A percentile compares a stretch with the other conserved stretches of the same genome.
These are phyloP conservation scores for Leptodactylus fallax DNA, from an alignment of 2,797 vertebrate genomes.

Conservation along the genomic window DNA sequence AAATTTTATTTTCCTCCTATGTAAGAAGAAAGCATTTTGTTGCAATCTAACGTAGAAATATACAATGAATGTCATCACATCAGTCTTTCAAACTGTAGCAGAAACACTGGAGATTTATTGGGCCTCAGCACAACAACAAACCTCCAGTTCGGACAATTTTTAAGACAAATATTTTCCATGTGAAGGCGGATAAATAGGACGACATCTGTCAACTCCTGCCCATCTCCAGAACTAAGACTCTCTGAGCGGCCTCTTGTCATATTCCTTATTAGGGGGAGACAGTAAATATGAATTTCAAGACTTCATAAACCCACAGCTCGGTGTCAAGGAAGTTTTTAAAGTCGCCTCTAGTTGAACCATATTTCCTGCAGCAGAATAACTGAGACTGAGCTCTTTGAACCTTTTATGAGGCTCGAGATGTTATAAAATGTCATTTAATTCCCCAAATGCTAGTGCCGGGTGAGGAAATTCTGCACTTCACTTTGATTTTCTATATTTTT, in stretches of 20 bases:
- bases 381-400: constrained; percentile 51
- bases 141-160: constrained; percentile 22
- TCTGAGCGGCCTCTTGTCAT: constrained; percentile 32
- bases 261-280: constrained; percentile 40
- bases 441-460: constrained; percentile 39
- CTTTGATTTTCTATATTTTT: constrained; percentile 47
- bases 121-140: background rate
- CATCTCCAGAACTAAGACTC: constrained; percentile 10
- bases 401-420: constrained; percentile 44
- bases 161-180: constrained; percentile 33
- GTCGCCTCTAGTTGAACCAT: constrained; percentile 30
- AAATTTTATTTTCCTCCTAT: background rate
- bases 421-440: constrained; percentile 60
- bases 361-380: constrained; percentile 30
- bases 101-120: constrained; percentile 31
- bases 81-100: constrained; percentile 2
- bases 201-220: constrained; percentile 15
- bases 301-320: constrained; percentile 35
- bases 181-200: constrained; percentile 26
- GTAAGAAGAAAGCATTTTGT: constrained; percentile 3
- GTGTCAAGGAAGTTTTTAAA: constrained; percentile 47
- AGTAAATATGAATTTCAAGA: constrained; percentile 51
- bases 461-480: background rate
- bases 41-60: background rate
- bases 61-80: constrained; percentile 3